Percentiles rank a stretch among this genome's conserved stretches.
Evolutionary conservation across 1,140 invertebrate genomes (phyloP).

Genomic region (Tetraneura akinire): DNA sequence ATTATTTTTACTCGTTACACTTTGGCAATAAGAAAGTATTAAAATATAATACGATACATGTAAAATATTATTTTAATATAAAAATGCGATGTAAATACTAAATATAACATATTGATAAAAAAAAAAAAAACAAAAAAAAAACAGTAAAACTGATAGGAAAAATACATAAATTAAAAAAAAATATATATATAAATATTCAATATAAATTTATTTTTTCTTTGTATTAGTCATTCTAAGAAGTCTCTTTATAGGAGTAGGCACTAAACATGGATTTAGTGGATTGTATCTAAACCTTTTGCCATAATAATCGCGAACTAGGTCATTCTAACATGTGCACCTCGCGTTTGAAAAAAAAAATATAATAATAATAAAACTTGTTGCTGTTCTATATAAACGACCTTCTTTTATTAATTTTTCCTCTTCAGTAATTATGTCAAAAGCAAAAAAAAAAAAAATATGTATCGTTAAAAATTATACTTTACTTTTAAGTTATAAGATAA

Average conservation of each 20-base stretch:
- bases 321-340: constrained; percentile 13
- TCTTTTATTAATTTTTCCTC: constrained; percentile 19
- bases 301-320: neutral
- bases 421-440: constrained; percentile 25
- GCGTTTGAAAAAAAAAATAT: constrained; percentile 1
- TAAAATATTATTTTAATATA: neutral
- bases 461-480: neutral
- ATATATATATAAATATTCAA: neutral
- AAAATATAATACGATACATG: neutral
- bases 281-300: constrained; percentile 8
- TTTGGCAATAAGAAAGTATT: neutral
- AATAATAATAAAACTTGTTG: constrained; percentile 11
- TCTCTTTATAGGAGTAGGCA: too few relatives aligned
- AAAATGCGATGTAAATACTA: neutral
- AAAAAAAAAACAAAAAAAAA: neutral
- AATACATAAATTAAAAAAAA: too few relatives aligned
- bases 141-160: neutral
- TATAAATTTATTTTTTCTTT: neutral
- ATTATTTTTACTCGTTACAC: neutral
- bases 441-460: constrained; percentile 4
- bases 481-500: neutral
- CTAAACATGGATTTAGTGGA: neutral
- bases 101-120: neutral
- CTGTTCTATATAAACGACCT: constrained; percentile 11
- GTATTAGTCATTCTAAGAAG: neutral